Conservation (phyloP, 2,113 vertebrate genomes). For the Oncorhynchus clarkii region DNA sequence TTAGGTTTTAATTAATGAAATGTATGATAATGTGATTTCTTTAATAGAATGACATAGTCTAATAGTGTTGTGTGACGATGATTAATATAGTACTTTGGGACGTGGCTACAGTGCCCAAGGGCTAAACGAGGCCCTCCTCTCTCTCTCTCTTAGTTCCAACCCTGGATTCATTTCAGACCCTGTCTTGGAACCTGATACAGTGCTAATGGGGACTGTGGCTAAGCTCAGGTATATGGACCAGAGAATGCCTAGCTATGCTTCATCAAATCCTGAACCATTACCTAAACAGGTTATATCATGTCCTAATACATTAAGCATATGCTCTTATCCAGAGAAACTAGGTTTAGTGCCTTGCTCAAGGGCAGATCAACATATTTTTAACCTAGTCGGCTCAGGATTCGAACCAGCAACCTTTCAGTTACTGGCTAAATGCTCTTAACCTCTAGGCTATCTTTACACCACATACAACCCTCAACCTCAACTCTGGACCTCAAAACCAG, state of each 20-base stretch:
- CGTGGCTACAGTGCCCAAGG: conserved; percentile 64
- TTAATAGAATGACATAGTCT: conserved; percentile 81
- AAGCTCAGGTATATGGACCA: neutral
- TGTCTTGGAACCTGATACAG: conserved; percentile 17
- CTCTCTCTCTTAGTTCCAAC: conserved; percentile 36
- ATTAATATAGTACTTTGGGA: conserved; percentile 77
- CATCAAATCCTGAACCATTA: too few species aligned
- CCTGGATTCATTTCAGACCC: conserved; percentile 56
- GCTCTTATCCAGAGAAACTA: too few species aligned
- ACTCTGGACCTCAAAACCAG: too few species aligned
- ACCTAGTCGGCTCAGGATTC: too few species aligned
- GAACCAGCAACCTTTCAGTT: too few species aligned
- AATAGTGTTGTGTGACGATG: conserved; percentile 80
- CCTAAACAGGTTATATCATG: too few species aligned
- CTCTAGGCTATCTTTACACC: too few species aligned
- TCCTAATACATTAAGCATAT: too few species aligned
- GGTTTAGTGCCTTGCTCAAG: too few species aligned
- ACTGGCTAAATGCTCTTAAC: too few species aligned
- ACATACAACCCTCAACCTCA: too few species aligned
- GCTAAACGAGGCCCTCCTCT: conserved; percentile 57
- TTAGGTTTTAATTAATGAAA: conserved; percentile 81
- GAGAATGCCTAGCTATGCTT: neutral
- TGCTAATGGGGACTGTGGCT: neutral
- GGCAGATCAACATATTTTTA: too few species aligned
- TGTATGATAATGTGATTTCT: conserved; percentile 85